Conservation (phyloP, 2,113 vertebrate species). For the Caretta caretta region DNA sequence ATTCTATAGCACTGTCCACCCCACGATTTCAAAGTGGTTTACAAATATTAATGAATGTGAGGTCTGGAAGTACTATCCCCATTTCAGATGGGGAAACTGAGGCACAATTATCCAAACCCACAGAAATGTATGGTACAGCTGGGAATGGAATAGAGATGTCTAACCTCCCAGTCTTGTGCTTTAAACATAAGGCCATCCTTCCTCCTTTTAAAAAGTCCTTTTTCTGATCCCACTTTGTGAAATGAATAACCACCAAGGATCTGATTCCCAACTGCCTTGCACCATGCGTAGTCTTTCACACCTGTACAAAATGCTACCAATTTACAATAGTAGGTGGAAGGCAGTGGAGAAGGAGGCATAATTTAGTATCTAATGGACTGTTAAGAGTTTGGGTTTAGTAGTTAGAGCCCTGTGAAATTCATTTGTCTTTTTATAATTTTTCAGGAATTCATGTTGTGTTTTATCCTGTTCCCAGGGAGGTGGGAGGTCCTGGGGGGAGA, state of each 20-base stretch:
- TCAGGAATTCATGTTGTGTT: too few species aligned
- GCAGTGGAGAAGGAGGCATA: slow-evolving; percentile 35
- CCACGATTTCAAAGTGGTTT: too few species aligned
- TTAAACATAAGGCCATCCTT: background rate
- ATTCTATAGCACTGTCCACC: too few species aligned
- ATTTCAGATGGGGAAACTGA: slow-evolving; percentile 1
- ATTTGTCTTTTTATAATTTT: too few species aligned
- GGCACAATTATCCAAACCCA: background rate
- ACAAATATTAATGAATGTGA: background rate
- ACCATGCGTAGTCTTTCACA: background rate
- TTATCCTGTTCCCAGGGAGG: too few species aligned
- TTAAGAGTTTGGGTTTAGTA: slow-evolving; percentile 29
- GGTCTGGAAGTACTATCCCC: background rate
- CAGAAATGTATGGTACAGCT: background rate
- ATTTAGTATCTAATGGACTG: slow-evolving; percentile 31
- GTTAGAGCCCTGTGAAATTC: too few species aligned
- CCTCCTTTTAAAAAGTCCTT: background rate
- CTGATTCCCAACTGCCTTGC: background rate
- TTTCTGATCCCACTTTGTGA: background rate
- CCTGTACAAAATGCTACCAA: background rate
- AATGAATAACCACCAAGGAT: background rate
- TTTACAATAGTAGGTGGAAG: background rate
- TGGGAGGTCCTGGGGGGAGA: too few species aligned
- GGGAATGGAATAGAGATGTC: background rate
- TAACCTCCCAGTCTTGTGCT: background rate